Evolutionary conservation across 2,797 vertebrate species (phyloP), one percentile per base, ranked within the genome.

Genomic region (Thalassophryne amazonica): DNA sequence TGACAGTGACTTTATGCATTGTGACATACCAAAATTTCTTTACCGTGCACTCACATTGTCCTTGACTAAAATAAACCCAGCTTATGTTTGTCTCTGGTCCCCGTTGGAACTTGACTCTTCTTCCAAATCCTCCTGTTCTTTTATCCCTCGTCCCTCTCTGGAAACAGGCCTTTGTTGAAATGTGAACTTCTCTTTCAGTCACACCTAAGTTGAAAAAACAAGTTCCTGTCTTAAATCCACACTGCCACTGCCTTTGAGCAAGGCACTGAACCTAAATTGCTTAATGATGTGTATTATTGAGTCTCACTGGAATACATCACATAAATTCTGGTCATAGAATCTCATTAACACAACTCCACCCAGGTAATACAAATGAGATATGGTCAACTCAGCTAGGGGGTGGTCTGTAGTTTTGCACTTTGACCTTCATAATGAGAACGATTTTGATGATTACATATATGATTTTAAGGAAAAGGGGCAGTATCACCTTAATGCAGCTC

Each of bases 11-110:
- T n/a, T 43, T 11, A 16, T 15, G 21, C 52, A 39, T 46, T 43
- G 46, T 30, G 48, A 16, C 21, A 30, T 27, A 19, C 10, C 17
- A 42, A 18, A 40, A 27, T 22, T 31, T 12, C 17, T 22, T 19
- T 25, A 39, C 11, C 23, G 35, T 23, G 55, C 40, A 42, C 53
- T 61, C 49, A 40, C 19, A 16, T 29, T 61, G 61, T 55, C 83
- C 84, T 86, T 88, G 85, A 81, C 83, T 85, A 82, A 81, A 84
- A 78, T 84, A 48, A 86, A 49, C 72, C 62, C 16, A 5, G 37
- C 53, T 80, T 74, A 81, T 57, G 43, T 65, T 35, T 6, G 10
- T 37, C 37, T 32, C 33, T 33, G 42, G 66, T 37, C 46, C 37
- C 37, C 12, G 5, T 20, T 60, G 76, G 69, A 84, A 84, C 67